Base-by-base conservation (phyloP, 37 sponge, comb jelly and placozoan species). In the Haliclona indistincta region DNA sequence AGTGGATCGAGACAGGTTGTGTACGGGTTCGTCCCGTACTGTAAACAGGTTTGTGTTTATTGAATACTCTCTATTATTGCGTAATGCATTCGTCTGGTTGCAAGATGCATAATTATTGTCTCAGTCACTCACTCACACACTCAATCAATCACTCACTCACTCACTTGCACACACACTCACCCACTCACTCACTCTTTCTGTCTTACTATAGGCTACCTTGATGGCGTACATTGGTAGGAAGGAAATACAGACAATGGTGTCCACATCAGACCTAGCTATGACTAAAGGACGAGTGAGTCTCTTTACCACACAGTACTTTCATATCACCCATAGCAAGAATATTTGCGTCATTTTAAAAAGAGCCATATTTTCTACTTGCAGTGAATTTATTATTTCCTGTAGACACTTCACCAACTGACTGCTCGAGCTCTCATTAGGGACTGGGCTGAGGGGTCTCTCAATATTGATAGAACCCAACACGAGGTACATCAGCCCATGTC, bases 391-490 rank as follows among this genome's bases (percentile, higher is more conserved):
- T 75, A 63, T 66, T 43, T 22, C 33, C 56, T 29, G 33, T 64
- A 91, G 88, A 88, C 81, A 11, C 80, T 97, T 33, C 95, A 94
- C 71, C 93, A 92, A 87, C 73, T 97, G 76, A 89, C 98, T 38
- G 98, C 98, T 68, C 70, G 93, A 61, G 98, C 98, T 19, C 38
- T 97, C 45, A 97, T 97, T 47, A 75, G 95, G 68, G 98, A 97
- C 64, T 97, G 91, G 85, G 87, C 76, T 23, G 95, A 94, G 22
- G 98, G 98, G 38, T 85, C 84, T 26, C 69, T 94, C 64, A 78
- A 70, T 37, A 78, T 63, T 32, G 93, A 97, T 66, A 78, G 77
- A 34, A 85, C 76, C 20, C 54, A 95, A 51, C 95, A 97, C 78
- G 98, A 97, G 85, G 90, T 97, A 42, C 34, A 7, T 11, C n/a